Evolutionary conservation across 2,113 vertebrate species (phyloP).

Genomic region (Felis catus): F.catus_Fca126_mat1.0 CM031420.1:712001-712500

Average conservation of each 20-base stretch:
- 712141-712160: too few relatives aligned
- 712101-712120: too few relatives aligned
- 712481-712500: not conserved
- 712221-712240: not conserved
- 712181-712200: not conserved
- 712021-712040: not conserved
- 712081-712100: rapidly evolving
- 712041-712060: not conserved
- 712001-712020: not conserved
- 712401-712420: not conserved
- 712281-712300: not conserved
- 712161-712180: not conserved
- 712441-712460: not conserved
- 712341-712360: not conserved
- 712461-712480: not conserved
- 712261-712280: not conserved
- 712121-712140: not conserved
- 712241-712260: not conserved
- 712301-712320: not conserved
- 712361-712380: too few relatives aligned
- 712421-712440: not conserved
- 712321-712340: not conserved
- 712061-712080: not conserved
- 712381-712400: not conserved
- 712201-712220: not conserved